Evolutionary conservation across 2,888 invertebrate genomes (phyloP).

Genomic region (Leucania comma): DNA sequence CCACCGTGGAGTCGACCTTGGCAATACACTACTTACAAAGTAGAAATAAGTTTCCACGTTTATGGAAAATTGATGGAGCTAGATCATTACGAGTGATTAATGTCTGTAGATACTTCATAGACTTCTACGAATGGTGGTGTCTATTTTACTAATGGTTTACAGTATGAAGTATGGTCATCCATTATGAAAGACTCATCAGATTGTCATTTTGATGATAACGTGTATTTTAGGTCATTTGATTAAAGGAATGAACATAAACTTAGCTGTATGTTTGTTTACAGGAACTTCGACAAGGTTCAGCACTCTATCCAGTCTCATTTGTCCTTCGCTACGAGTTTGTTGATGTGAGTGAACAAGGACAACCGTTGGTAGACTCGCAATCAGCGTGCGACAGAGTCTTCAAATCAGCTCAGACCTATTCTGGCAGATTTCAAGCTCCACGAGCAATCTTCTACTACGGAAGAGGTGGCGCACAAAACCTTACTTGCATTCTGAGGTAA

Average conservation of each 20-base stretch:
- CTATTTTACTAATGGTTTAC: slow-evolving; percentile 26
- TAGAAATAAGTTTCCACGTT: slow-evolving; percentile 47
- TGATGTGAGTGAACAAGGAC: slow-evolving; percentile 93
- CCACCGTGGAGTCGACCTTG: slow-evolving; percentile 71
- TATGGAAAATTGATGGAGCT: slow-evolving; percentile 23
- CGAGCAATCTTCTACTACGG: slow-evolving; percentile 96
- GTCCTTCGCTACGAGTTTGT: slow-evolving; percentile 96
- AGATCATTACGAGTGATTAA: slow-evolving; percentile 24
- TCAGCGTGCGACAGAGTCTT: slow-evolving; percentile 92
- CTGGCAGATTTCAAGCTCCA: slow-evolving; percentile 93
- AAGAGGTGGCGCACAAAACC: slow-evolving; percentile 94
- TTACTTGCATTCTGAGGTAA: slow-evolving; percentile 93
- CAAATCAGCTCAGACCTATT: slow-evolving; percentile 89
- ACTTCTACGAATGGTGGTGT: slow-evolving; percentile 14
- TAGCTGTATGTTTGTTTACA: slow-evolving; percentile 62
- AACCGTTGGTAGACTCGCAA: slow-evolving; percentile 89
- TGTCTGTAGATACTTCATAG: slow-evolving; percentile 7
- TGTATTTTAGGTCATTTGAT: background rate
- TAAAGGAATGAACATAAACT: background rate
- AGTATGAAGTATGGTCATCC: background rate
- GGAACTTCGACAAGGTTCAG: slow-evolving; percentile 94
- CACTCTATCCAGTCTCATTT: slow-evolving; percentile 94
- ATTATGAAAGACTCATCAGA: background rate
- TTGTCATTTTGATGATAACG: background rate
- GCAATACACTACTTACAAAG: slow-evolving; percentile 52